These are phyloP conservation scores for Philopotamus ludificatus DNA, from an alignment of 1,140 invertebrate species.

Conservation along the genomic window DNA sequence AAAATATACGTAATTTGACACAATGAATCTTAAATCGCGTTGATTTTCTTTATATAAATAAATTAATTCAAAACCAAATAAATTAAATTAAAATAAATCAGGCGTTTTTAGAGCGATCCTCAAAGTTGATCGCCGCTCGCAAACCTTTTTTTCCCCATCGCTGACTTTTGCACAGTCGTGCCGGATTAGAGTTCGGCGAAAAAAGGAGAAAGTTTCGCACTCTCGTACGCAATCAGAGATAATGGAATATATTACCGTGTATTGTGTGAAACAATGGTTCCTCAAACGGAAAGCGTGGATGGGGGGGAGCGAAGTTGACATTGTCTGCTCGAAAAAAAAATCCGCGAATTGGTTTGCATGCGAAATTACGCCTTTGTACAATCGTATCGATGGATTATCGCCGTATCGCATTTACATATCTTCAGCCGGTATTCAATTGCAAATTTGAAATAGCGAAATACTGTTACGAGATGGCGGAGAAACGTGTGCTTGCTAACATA, in stretches of 20 bases:
- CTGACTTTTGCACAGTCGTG: neutral
- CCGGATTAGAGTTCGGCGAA: neutral
- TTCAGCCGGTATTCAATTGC: neutral
- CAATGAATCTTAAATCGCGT: too few relatives aligned
- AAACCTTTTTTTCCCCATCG: neutral
- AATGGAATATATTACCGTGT: neutral
- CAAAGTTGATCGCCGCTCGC: neutral
- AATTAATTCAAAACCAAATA: too few relatives aligned
- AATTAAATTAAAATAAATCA: too few relatives aligned
- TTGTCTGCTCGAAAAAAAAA: neutral
- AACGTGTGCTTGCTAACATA: neutral
- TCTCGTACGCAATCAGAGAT: neutral
- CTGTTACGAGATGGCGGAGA: neutral
- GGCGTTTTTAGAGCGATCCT: neutral
- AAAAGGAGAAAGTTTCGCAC: neutral
- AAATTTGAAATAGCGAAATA: neutral
- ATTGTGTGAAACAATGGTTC: neutral
- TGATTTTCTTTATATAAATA: too few relatives aligned
- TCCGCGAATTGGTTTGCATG: neutral
- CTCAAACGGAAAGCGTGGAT: neutral
- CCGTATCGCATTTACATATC: too few relatives aligned
- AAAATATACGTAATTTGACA: too few relatives aligned
- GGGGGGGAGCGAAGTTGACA: neutral
- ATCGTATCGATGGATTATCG: neutral
- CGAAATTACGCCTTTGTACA: neutral